A percentile compares a stretch with the other conserved stretches of the same genome.
Conservation (phyloP, 2,797 vertebrate genomes). For the Chaetodon trifasciatus region DNA sequence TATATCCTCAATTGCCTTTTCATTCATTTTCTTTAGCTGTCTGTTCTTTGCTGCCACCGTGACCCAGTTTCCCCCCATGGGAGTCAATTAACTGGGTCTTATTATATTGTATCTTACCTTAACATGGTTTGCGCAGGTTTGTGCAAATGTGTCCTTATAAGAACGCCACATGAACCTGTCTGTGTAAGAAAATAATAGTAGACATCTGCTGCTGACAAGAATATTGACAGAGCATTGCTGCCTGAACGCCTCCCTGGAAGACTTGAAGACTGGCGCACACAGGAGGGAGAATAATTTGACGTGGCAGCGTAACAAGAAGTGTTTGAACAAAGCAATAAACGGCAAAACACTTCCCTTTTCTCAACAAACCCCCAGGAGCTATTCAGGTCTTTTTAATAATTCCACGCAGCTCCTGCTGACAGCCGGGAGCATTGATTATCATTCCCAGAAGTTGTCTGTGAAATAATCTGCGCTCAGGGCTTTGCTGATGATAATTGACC, state of each 20-base stretch:
- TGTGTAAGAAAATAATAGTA: conserved; percentile 28
- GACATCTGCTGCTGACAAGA: conserved; percentile 10
- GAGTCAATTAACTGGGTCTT: conserved; percentile 39
- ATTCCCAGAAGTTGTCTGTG: conserved; percentile 53
- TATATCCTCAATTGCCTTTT: conserved; percentile 44
- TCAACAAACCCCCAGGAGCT: conserved; percentile 9
- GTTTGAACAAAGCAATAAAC: conserved; percentile 44
- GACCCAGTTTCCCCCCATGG: conserved; percentile 17
- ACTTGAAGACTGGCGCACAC: background rate
- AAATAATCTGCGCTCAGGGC: conserved; percentile 61
- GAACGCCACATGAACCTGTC: conserved; percentile 16
- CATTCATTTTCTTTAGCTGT: conserved; percentile 30
- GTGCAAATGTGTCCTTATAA: conserved; percentile 25
- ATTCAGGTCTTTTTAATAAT: conserved; percentile 36
- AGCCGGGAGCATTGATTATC: conserved; percentile 68
- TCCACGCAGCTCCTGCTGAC: conserved; percentile 57
- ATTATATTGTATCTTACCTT: conserved; percentile 14
- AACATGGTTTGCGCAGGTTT: conserved; percentile 27
- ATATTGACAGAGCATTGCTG: conserved; percentile 20
- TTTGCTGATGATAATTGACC: conserved; percentile 69
- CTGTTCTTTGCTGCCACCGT: conserved; percentile 5
- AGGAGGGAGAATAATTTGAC: conserved; percentile 32
- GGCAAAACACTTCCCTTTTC: conserved; percentile 23
- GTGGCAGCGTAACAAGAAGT: conserved; percentile 21
- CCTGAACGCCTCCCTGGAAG: conserved; percentile 17